A percentile compares a stretch with the other conserved stretches of the same genome.
phyloP scores from a whole-genome alignment of 2,888 invertebrate genomes.

The Linnaemya tessellans region DNA sequence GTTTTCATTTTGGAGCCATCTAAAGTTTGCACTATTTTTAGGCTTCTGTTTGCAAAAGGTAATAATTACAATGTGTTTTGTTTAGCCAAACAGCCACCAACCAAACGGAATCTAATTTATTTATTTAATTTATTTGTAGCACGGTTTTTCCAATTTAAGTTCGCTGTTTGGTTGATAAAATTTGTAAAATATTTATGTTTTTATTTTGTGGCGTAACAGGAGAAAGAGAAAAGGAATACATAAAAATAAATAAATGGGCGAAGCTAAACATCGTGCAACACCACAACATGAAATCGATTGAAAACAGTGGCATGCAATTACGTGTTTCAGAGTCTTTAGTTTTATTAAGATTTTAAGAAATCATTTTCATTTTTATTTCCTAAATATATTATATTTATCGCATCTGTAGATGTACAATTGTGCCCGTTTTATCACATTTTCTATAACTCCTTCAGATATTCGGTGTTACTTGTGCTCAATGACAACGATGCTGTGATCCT shows the following conservation, averaged over 20 bases:
- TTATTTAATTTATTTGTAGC: slow-evolving; percentile 42
- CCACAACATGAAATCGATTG: not conserved
- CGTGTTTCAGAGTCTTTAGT: not conserved
- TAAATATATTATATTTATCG: too few relatives aligned
- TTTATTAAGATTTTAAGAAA: too few relatives aligned
- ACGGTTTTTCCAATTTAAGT: slow-evolving; percentile 16
- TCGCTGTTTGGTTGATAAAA: slow-evolving; percentile 6
- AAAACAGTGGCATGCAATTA: slow-evolving; percentile 12
- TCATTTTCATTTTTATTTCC: too few relatives aligned
- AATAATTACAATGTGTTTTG: slow-evolving; percentile 23
- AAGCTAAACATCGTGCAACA: not conserved
- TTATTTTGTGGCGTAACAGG: slow-evolving; percentile 27
- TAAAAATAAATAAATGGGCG: slow-evolving; percentile 4
- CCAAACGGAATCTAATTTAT: slow-evolving; percentile 53
- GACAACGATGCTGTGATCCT: too few relatives aligned
- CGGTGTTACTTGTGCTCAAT: too few relatives aligned
- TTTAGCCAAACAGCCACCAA: slow-evolving; percentile 19
- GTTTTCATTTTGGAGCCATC: slow-evolving; percentile 15
- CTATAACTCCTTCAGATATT: too few relatives aligned
- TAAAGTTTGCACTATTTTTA: not conserved
- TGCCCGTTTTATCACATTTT: too few relatives aligned
- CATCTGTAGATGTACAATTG: too few relatives aligned
- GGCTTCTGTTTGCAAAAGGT: slow-evolving; percentile 14
- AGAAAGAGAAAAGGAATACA: not conserved
- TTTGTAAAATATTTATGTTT: slow-evolving; percentile 60